Evolutionary conservation across 2,888 invertebrate species (phyloP), one percentile per base, ranked within the genome.

Genomic region (Drosophila longiperda): DNA sequence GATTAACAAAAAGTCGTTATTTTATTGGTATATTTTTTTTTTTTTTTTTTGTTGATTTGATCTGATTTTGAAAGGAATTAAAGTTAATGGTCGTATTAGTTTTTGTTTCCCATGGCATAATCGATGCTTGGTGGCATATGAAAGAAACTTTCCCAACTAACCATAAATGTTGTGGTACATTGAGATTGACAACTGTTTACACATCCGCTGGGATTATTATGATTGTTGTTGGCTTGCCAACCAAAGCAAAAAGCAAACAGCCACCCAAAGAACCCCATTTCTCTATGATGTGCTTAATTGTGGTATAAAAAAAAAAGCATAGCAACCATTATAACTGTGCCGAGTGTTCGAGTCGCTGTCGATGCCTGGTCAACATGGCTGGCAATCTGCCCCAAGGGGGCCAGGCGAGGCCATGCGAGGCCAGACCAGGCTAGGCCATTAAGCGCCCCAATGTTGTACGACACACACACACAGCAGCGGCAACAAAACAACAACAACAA

Each of bases 251-350:
- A 17, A 48, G n/a, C 15, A 48, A 66, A 50, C 63, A 61, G 48
- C 48, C 60, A 64, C 62, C 73, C 75, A 67, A 72, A 78, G 78
- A 80, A 80, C 72, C 33, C 59, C 78, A 72, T 67, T 78, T 78
- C 67, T 52, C 89, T 40, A 57, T n/a, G 55, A 29, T 38, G 45
- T 65, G 61, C 29, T 66, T 66, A 57, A 86, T 66, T 67, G 64
- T 59, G 58, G 50, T 67, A 72, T 67, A 60, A 70, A 70, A 26
- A 26, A 26, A 26, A 26, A 77, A 82, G 65, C 55, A 62, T 69
- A 70, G 68, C 59, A 68, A 42, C 84, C 89, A 85, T 89, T 89
- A 89, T 89, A 84, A 84, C 84, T 84, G 83, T 84, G 71, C 50
- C 71, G 29, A 67, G 32, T 63, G 65, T 32, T 52, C 45, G 61